These are phyloP conservation scores for Cryptus viduatorius DNA, from an alignment of 2,888 invertebrate genomes.

Conservation along the genomic window DNA sequence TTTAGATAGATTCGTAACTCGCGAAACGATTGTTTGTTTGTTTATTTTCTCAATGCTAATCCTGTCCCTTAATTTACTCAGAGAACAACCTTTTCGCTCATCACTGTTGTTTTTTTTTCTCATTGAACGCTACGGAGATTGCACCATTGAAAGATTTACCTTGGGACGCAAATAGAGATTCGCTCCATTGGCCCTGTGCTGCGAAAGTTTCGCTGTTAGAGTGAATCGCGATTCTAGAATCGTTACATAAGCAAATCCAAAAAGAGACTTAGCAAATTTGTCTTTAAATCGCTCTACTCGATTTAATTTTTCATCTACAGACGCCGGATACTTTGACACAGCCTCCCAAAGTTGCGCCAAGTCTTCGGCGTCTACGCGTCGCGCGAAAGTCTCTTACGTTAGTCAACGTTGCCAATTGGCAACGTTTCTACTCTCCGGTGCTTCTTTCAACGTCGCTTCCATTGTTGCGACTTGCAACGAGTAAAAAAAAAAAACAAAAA, in stretches of 20 bases:
- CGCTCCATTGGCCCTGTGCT: background rate
- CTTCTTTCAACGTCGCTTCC: background rate
- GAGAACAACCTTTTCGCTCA: background rate
- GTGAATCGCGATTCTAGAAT: constrained; percentile 36
- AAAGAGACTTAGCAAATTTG: background rate
- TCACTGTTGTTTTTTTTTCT: background rate
- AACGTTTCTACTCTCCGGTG: too few species aligned
- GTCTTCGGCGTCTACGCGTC: too few species aligned
- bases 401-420: too few species aligned
- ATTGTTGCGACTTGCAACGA: background rate
- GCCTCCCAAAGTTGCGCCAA: too few species aligned
- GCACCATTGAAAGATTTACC: background rate
- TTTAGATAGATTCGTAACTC: background rate
- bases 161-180: constrained; percentile 47
- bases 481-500: background rate
- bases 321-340: background rate
- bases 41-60: too few species aligned
- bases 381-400: too few species aligned
- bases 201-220: constrained; percentile 13
- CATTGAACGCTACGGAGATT: background rate
- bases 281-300: background rate
- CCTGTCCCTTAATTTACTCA: background rate
- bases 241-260: constrained; percentile 43
- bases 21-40: background rate
- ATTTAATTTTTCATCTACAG: background rate